Base-by-base conservation (phyloP, 2,113 vertebrate genomes). In the Xenopus laevis region DNA sequence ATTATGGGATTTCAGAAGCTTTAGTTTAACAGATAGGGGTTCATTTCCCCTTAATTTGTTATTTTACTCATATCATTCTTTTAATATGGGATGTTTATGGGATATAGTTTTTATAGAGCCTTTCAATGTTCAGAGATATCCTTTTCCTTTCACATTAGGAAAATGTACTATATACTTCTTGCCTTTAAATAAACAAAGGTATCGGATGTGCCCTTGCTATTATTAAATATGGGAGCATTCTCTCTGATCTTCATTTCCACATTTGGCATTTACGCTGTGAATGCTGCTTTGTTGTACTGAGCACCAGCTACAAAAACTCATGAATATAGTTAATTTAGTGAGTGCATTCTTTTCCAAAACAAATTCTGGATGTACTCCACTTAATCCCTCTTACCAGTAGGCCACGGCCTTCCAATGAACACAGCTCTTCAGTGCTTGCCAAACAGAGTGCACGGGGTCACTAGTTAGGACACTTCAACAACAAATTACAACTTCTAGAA, bases 311-410 rank as follows among this genome's bases (percentile, higher is more conserved):
- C 8, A 18, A 46, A 67, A 16, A 0, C 23, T 68, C n/a, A 46
- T 53, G 57, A 18, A 55, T 21, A 40, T 20, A 74, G 65, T 75
- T 68, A 52, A 68, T 62, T 63, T 40, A 30, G 47, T 66, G 71
- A 23, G 15, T 66, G 57, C 18, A 62, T 44, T 18, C 27, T 40
- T 75, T 68, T 66, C 27, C 65, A 62, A 75, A 68, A 62, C 73
- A 68, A 75, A 75, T 68, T 59, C 58, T 75, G 73, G 73, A 62
- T 61, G 57, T 15, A 3, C 16, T 52, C 65, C 65, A 75, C 67
- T 68, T 20, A 23, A 68, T 57, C 44, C 30, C 59, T 68, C 64
- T 61, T 75, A 62, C 13, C 33, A 62, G 57, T 62, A 68, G 60
- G 65, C 27, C 18, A 61, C 58, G 45, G 33, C 73, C 58, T 62